phyloP scores from a whole-genome alignment of 2,888 invertebrate species.

The Erannis defoliaria region DNA sequence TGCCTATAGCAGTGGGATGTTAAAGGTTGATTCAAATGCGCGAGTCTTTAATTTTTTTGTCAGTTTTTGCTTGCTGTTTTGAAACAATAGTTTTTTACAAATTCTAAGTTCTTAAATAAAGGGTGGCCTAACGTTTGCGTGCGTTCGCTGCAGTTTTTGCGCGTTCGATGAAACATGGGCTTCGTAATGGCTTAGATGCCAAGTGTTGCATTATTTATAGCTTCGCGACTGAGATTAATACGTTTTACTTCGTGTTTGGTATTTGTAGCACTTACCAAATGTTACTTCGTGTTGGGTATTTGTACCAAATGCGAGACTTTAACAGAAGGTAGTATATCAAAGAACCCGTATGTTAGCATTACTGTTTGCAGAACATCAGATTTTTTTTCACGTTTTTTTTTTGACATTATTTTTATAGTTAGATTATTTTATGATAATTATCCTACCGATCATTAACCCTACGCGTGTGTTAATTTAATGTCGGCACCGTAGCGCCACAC shows the following conservation, averaged over 20 bases:
- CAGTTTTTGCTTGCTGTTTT: neutral
- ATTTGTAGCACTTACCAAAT: constrained; percentile 25
- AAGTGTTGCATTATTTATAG: constrained; percentile 49
- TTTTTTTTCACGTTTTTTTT: no score
- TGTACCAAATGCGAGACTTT: constrained; percentile 18
- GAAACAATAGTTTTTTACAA: neutral
- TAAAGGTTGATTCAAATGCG: no score
- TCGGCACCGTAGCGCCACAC: no score
- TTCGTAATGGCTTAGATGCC: constrained; percentile 41
- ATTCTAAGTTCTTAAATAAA: neutral
- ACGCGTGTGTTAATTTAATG: no score
- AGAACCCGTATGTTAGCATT: no score
- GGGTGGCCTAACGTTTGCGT: neutral
- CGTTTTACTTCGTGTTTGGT: constrained; percentile 26
- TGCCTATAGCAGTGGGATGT: no score
- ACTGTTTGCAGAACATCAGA: no score
- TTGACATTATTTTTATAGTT: no score
- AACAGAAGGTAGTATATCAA: neutral
- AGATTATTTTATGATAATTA: no score
- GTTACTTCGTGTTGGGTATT: constrained; percentile 25
- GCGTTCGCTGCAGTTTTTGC: constrained; percentile 38
- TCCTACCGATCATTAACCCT: no score
- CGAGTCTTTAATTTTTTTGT: no score
- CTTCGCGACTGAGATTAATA: constrained; percentile 32
- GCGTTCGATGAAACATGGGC: constrained; percentile 38